These are phyloP conservation scores for Marmota flaviventris DNA, from an alignment of 2,113 vertebrate species.

Conservation along the genomic window DNA sequence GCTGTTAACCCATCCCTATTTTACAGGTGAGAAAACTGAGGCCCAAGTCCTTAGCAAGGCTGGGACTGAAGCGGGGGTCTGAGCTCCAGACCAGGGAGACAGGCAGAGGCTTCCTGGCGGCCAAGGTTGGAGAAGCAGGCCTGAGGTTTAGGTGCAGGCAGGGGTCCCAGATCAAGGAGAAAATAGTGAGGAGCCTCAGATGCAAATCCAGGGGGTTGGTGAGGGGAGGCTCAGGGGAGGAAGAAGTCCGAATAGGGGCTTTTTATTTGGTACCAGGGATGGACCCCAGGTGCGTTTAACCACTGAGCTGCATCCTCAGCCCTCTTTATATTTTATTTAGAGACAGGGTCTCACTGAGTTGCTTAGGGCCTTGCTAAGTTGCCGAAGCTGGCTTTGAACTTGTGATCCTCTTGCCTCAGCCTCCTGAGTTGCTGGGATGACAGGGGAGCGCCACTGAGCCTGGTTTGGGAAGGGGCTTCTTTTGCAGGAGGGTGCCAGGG, in stretches of 20 bases:
- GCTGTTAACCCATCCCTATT: not conserved
- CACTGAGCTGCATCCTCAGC: no score
- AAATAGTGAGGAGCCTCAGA: not conserved
- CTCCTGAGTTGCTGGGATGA: no score
- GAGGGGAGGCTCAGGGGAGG: not conserved
- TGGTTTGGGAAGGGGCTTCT: no score
- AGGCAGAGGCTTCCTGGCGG: not conserved
- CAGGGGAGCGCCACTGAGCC: no score
- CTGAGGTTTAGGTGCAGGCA: not conserved
- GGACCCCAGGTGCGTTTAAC: no score
- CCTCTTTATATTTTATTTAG: no score
- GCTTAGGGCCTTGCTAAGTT: no score
- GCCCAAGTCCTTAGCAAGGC: not conserved
- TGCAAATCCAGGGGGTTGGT: not conserved
- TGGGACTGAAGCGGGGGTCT: not conserved
- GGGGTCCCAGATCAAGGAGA: not conserved
- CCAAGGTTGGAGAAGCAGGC: not conserved
- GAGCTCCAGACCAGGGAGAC: not conserved
- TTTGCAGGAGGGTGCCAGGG: no score
- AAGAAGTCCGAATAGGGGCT: not conserved
- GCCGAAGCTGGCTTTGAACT: no score
- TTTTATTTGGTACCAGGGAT: no score
- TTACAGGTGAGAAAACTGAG: not conserved
- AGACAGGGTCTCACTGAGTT: no score
- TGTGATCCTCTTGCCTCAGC: no score